phyloP scores from a whole-genome alignment of 1,140 invertebrate genomes.

The Plutomurus gul region DNA sequence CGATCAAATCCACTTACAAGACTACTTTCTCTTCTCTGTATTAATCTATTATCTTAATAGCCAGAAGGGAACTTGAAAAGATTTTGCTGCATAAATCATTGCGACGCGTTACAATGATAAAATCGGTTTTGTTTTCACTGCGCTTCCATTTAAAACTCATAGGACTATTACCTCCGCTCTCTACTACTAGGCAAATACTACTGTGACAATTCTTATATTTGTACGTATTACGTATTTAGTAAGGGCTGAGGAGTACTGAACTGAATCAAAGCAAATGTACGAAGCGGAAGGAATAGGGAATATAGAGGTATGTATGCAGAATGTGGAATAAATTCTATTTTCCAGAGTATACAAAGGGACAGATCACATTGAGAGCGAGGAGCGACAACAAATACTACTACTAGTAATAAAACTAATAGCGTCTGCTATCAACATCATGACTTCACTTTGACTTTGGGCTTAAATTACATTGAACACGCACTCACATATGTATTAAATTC shows the following conservation, averaged over 20 bases:
- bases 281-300: too few relatives aligned
- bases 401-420: slow-evolving; percentile 13
- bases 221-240: too few relatives aligned
- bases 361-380: not conserved
- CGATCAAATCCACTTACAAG: slow-evolving; percentile 40
- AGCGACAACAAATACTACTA: not conserved
- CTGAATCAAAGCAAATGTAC: too few relatives aligned
- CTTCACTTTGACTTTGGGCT: not conserved
- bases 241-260: too few relatives aligned
- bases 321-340: not conserved
- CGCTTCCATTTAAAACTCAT: slow-evolving; percentile 13
- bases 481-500: slow-evolving; percentile 16
- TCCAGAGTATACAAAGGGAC: not conserved
- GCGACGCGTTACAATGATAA: slow-evolving; percentile 38
- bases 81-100: slow-evolving; percentile 44
- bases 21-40: slow-evolving; percentile 35
- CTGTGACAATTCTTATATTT: not conserved
- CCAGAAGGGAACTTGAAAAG: slow-evolving; percentile 39
- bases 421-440: not conserved
- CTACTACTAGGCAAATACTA: not conserved
- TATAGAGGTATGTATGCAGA: too few relatives aligned
- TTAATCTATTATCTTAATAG: slow-evolving; percentile 48
- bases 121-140: slow-evolving; percentile 42
- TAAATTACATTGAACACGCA: not conserved
- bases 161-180: not conserved